phyloP scores from a whole-genome alignment of 2,888 invertebrate genomes.

The Meta bourneti region DNA sequence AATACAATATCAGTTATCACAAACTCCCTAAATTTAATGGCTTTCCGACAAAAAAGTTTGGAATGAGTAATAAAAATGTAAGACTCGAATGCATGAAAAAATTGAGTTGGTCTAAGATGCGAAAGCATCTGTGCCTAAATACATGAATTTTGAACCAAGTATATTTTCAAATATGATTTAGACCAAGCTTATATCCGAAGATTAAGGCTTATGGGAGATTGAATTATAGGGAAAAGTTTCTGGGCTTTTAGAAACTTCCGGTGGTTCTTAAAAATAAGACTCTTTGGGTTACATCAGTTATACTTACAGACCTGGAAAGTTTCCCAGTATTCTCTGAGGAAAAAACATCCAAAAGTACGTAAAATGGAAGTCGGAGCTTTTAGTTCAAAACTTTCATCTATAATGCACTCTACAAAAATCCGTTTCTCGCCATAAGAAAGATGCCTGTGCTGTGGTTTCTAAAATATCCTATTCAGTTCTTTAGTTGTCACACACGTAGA shows the following conservation, averaged over 20 bases:
- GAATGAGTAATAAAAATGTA: not conserved
- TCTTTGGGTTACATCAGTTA: not conserved
- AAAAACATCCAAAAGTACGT: not conserved
- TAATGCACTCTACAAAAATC: slow-evolving; percentile 1
- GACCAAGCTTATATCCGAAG: not conserved
- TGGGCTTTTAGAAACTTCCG: not conserved
- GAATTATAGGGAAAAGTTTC: not conserved
- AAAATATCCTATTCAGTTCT: too few species aligned
- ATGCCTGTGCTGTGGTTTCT: too few species aligned
- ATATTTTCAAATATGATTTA: not conserved
- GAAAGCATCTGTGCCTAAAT: not conserved
- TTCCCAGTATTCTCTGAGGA: not conserved
- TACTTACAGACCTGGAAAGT: not conserved
- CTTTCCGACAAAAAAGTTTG: not conserved
- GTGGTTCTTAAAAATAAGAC: not conserved
- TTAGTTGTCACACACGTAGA: too few species aligned
- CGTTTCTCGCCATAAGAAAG: not conserved
- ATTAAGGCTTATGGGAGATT: not conserved
- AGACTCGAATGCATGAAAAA: not conserved
- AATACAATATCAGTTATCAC: not conserved
- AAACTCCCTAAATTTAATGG: not conserved
- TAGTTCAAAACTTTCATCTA: slow-evolving; percentile 6
- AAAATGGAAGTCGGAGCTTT: not conserved
- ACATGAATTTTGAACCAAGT: not conserved
- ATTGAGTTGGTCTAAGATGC: not conserved